Evolutionary conservation across 2,113 vertebrate species (phyloP).

Genomic region (Pongo abelii): DNA sequence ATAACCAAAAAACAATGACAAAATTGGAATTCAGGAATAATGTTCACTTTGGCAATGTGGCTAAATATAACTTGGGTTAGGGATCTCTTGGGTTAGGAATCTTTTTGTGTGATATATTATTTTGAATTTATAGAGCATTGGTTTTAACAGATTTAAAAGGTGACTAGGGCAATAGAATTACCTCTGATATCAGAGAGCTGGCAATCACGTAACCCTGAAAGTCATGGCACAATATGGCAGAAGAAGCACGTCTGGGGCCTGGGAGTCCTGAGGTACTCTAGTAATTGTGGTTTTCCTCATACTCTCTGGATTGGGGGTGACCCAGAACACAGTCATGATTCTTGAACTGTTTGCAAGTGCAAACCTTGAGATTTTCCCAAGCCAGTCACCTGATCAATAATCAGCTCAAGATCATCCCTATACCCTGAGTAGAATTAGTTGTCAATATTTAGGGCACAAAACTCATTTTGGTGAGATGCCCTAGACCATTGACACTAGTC

Average conservation of each 20-base stretch:
- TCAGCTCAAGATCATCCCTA: background rate
- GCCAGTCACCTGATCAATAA: background rate
- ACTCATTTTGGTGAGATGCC: background rate
- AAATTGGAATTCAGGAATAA: background rate
- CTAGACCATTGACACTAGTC: background rate
- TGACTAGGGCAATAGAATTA: background rate
- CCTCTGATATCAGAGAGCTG: background rate
- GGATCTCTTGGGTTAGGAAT: background rate
- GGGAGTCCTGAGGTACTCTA: background rate
- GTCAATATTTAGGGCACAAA: background rate
- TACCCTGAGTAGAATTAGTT: background rate
- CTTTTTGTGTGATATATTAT: background rate
- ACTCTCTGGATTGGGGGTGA: background rate
- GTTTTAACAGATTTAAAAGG: background rate
- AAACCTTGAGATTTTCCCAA: background rate
- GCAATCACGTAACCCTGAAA: background rate
- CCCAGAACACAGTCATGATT: background rate
- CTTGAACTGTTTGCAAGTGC: background rate
- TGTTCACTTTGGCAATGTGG: background rate
- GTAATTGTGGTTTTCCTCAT: background rate
- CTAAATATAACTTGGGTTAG: background rate
- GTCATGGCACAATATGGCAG: background rate
- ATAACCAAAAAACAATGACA: background rate
- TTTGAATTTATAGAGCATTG: background rate
- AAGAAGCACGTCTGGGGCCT: background rate